Conservation (phyloP, 1,140 invertebrate species). For the Drosophila subpulchrella region DNA sequence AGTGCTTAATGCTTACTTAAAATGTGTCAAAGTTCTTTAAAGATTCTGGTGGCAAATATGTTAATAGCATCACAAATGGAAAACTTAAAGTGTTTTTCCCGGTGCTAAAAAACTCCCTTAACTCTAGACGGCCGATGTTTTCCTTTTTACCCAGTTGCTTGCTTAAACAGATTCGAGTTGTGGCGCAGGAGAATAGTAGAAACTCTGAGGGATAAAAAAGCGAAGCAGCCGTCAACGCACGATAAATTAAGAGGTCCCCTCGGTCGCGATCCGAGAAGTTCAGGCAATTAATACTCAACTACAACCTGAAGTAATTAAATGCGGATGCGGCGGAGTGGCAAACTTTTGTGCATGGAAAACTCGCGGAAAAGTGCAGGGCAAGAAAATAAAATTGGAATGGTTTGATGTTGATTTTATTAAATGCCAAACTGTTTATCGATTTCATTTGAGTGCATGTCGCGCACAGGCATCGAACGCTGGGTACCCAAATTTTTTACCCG, state of each 20-base stretch:
- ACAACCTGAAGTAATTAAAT: slow-evolving; percentile 31
- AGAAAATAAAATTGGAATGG: slow-evolving; percentile 11
- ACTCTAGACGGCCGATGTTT: not conserved
- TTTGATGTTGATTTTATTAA: slow-evolving; percentile 64
- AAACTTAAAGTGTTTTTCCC: not conserved
- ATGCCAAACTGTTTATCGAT: slow-evolving; percentile 72
- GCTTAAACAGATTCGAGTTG: slow-evolving; percentile 16
- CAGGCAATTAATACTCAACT: slow-evolving; percentile 27
- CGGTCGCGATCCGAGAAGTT: slow-evolving; percentile 5
- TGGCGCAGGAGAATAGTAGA: slow-evolving; percentile 1
- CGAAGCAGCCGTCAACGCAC: slow-evolving; percentile 2
- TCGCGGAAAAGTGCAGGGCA: not conserved
- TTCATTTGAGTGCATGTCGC: slow-evolving; percentile 65
- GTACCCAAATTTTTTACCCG: not conserved
- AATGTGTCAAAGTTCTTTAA: no score
- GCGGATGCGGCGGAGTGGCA: slow-evolving; percentile 7
- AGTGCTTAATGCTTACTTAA: no score
- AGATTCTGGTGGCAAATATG: no score
- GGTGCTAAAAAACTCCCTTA: not conserved
- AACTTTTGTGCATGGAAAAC: slow-evolving; percentile 16
- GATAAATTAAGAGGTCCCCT: slow-evolving; percentile 6
- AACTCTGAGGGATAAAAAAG: slow-evolving; percentile 12
- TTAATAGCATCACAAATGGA: no score
- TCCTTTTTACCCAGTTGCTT: slow-evolving; percentile 1
- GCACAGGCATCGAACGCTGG: slow-evolving; percentile 48